A percentile compares a stretch with the other conserved stretches of the same genome.
phyloP scores from a whole-genome alignment of 2,797 vertebrate genomes.

The Cyprinodon diabolis region DNA sequence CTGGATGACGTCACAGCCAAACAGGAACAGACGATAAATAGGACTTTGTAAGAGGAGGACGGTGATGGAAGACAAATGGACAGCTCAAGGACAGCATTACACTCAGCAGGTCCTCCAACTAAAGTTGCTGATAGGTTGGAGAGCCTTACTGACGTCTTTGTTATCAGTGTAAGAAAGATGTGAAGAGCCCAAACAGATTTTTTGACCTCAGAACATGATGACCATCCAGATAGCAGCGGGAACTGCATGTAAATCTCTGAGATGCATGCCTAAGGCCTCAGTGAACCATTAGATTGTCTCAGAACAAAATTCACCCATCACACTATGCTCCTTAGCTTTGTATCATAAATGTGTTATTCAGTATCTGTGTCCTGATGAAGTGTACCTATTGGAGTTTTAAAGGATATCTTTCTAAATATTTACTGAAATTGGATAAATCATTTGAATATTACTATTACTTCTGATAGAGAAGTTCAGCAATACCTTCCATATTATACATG shows the following conservation, averaged over 20 bases:
- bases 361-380: slow-evolving; percentile 11
- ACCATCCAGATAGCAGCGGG: slow-evolving; percentile 27
- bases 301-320: slow-evolving; percentile 11
- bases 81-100: slow-evolving; percentile 52
- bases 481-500: background rate
- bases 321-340: slow-evolving; percentile 23
- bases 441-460: background rate
- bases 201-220: slow-evolving; percentile 30
- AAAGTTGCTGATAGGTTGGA: slow-evolving; percentile 27
- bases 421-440: background rate
- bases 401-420: background rate
- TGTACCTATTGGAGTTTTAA: slow-evolving; percentile 4
- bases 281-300: slow-evolving; percentile 30
- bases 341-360: slow-evolving; percentile 37
- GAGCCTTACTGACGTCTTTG: slow-evolving; percentile 43
- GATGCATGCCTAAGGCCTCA: slow-evolving; percentile 18
- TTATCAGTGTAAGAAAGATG: slow-evolving; percentile 39
- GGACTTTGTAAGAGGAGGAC: slow-evolving; percentile 30
- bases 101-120: slow-evolving; percentile 18
- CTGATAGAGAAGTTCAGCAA: background rate
- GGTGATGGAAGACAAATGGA: slow-evolving; percentile 17
- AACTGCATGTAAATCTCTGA: slow-evolving; percentile 19
- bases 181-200: slow-evolving; percentile 33
- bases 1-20: too few relatives aligned
- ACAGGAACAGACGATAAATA: too few relatives aligned